Evolutionary conservation across 2,113 vertebrate genomes (phyloP), one percentile per base, ranked within the genome.

Genomic region (Tachysurus fulvidraco): DNA sequence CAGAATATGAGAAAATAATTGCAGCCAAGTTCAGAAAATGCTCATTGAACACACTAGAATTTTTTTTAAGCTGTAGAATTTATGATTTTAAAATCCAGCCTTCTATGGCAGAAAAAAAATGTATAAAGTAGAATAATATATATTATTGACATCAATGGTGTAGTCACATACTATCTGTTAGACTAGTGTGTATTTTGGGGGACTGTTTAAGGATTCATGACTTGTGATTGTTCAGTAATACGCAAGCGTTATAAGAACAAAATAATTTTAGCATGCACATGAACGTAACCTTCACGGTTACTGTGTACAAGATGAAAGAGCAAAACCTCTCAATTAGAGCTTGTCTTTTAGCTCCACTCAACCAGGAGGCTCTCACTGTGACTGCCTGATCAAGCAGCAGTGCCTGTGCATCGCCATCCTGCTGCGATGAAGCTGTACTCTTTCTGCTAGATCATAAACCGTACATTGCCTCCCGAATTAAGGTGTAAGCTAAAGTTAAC

Each of bases 31-130:
- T 44, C 25, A 60, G 71, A 83, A 50, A 36, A 83, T 9, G 4
- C 46, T 85, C 69, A 83, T 86, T 88, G 54, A 64, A 57, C 28
- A 69, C 73, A 88, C 88, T 77, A 88, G 55, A 89, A 19, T 19
- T 41, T 21, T 73, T 25, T 44, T 50, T 74, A 13, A 74, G 41
- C 23, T 16, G 28, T n/a, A 54, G 50, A 16, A 78, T 77, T 19
- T 10, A 41, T 7, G 9, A 74, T 76, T 21, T 12, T 36, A 8
- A 14, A 55, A 78, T 78, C 28, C 10, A 25, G 8, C 12, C 13
- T 16, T 30, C n/a, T 54, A 5, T n/a, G 36, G 69, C 11, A 73
- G 41, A 21, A 44, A 46, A 46, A 41, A 67, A 3, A 5, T 17
- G 30, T 28, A 78, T 7, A 17, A 30, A 28, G 8, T 30, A 55